phyloP scores from a whole-genome alignment of 2,888 invertebrate genomes.

The Drosophila tanythrix region DNA sequence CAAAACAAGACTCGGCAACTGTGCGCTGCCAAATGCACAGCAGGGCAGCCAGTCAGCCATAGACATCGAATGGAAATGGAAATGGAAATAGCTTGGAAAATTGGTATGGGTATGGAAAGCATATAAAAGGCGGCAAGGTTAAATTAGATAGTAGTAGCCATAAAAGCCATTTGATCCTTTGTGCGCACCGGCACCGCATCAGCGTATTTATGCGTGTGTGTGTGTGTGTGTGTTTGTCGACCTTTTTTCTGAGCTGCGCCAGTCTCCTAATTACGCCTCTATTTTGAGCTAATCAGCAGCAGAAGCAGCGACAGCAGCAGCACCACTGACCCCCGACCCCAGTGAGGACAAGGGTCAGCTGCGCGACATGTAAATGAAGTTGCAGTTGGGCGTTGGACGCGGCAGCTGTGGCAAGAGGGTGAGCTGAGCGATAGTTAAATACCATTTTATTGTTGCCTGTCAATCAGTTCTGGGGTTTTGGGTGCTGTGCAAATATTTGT shows the following conservation, averaged over 20 bases:
- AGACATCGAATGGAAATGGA: slow-evolving; percentile 3
- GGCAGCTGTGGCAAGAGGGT: slow-evolving; percentile 28
- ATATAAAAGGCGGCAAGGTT: slow-evolving; percentile 60
- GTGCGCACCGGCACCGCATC: slow-evolving; percentile 43
- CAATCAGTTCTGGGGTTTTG: slow-evolving; percentile 48
- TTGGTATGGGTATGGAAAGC: slow-evolving; percentile 20
- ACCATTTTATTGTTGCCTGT: slow-evolving; percentile 34
- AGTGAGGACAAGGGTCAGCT: slow-evolving; percentile 55
- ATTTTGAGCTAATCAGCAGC: slow-evolving; percentile 76
- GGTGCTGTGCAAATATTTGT: slow-evolving; percentile 75
- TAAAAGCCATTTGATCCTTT: slow-evolving; percentile 75
- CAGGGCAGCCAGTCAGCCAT: slow-evolving; percentile 46
- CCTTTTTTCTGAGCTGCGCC: slow-evolving; percentile 47
- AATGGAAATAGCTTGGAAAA: slow-evolving; percentile 1
- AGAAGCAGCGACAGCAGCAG: slow-evolving; percentile 58
- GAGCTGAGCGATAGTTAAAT: slow-evolving; percentile 6
- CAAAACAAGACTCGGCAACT: slow-evolving; percentile 50
- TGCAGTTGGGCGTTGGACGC: slow-evolving; percentile 6
- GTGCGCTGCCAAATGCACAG: slow-evolving; percentile 60
- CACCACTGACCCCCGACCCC: slow-evolving; percentile 35
- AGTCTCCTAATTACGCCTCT: slow-evolving; percentile 74
- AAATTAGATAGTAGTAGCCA: slow-evolving; percentile 69
- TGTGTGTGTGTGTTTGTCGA: slow-evolving; percentile 23
- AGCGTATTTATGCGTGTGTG: neutral
- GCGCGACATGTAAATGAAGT: slow-evolving; percentile 61